These are phyloP conservation scores for Dinoponera quadriceps DNA, from an alignment of 1,140 invertebrate genomes.

Conservation along the genomic window DNA sequence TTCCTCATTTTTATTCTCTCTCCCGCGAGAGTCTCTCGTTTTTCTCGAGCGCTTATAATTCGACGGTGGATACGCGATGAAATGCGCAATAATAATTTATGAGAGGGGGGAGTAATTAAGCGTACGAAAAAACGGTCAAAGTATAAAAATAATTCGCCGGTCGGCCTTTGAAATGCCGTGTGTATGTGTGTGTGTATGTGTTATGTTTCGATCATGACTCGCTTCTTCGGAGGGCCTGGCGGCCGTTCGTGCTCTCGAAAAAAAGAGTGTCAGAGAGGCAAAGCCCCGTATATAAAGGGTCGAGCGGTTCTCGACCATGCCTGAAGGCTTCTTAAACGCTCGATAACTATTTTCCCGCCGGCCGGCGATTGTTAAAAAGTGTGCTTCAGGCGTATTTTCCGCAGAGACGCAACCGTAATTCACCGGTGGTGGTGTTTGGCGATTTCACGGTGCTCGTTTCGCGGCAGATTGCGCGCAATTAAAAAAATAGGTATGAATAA, in stretches of 20 bases:
- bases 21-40: neutral
- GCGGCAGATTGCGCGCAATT: neutral
- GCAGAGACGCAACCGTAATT: constrained; percentile 7
- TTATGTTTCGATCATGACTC: constrained; percentile 26
- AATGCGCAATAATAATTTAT: neutral
- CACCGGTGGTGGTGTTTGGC: neutral
- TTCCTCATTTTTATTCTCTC: too few species aligned
- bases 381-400: neutral
- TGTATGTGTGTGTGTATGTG: too few species aligned
- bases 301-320: constrained; percentile 35
- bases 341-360: constrained; percentile 37
- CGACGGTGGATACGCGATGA: neutral
- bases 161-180: neutral
- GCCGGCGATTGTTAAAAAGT: constrained; percentile 28
- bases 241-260: constrained; percentile 17
- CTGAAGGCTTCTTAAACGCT: constrained; percentile 32
- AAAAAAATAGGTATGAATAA: neutral
- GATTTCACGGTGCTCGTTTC: neutral
- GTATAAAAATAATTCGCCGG: constrained; percentile 5
- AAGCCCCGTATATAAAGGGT: constrained; percentile 36
- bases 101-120: neutral
- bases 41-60: neutral
- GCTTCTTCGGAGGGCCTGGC: neutral
- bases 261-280: constrained; percentile 21
- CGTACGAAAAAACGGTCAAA: neutral